phyloP scores from a whole-genome alignment of 2,113 vertebrate species.

The Alexandromys fortis region DNA sequence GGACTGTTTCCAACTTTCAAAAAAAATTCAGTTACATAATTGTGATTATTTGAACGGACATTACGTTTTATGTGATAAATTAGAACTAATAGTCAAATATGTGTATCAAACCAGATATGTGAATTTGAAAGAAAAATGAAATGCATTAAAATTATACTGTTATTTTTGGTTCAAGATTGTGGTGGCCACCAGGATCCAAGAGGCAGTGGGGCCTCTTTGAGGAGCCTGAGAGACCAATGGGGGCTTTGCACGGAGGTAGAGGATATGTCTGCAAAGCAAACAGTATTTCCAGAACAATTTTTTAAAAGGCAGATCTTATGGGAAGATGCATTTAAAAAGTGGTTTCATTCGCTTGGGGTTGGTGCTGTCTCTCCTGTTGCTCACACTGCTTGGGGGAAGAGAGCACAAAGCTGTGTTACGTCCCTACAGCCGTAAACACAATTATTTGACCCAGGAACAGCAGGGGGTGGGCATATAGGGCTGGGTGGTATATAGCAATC shows the following conservation, averaged over 20 bases:
- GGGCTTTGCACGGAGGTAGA: background rate
- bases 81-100: background rate
- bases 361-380: background rate
- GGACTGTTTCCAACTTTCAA: background rate
- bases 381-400: background rate
- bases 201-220: too few relatives aligned
- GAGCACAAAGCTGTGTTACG: accelerated
- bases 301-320: background rate
- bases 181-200: accelerated
- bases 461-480: background rate
- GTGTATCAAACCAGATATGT: background rate
- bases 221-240: too few relatives aligned
- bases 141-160: background rate
- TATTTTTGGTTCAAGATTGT: background rate
- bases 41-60: background rate
- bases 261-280: accelerated
- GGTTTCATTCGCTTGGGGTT: background rate
- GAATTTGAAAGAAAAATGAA: background rate
- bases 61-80: background rate
- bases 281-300: background rate
- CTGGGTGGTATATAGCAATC: background rate
- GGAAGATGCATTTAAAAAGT: background rate
- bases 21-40: background rate
- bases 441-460: background rate
- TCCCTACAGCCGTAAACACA: background rate